Percentiles rank a stretch among this genome's conserved stretches.
phyloP scores from a whole-genome alignment of 2,797 vertebrate genomes.

The Oophaga sylvatica region DNA sequence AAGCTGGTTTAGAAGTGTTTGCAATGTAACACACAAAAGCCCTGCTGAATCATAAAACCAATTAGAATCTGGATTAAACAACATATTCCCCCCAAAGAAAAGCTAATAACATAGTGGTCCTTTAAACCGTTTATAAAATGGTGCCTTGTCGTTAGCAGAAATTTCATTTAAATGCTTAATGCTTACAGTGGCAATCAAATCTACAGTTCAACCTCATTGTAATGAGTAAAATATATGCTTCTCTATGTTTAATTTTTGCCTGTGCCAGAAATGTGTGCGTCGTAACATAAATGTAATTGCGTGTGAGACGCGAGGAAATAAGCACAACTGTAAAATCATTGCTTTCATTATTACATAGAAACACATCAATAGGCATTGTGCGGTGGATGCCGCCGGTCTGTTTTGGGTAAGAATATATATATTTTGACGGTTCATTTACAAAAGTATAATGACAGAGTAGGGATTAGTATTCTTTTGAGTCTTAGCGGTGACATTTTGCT shows the following conservation, averaged over 20 bases:
- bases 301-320: background rate
- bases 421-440: background rate
- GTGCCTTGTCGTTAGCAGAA: slow-evolving; percentile 7
- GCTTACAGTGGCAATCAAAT: slow-evolving; percentile 11
- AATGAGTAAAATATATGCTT: slow-evolving; percentile 12
- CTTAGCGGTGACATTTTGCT: slow-evolving; percentile 50
- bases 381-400: background rate
- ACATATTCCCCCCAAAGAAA: background rate
- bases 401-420: slow-evolving; percentile 18
- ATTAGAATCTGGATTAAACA: background rate
- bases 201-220: background rate
- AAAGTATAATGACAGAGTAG: slow-evolving; percentile 21
- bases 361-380: slow-evolving; percentile 16
- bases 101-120: slow-evolving; percentile 12
- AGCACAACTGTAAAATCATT: slow-evolving; percentile 22
- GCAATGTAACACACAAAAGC: background rate
- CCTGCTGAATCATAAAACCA: background rate
- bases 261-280: slow-evolving; percentile 14
- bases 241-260: background rate
- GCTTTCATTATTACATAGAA: slow-evolving; percentile 6
- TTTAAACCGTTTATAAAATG: slow-evolving; percentile 18
- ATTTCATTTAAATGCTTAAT: slow-evolving; percentile 31
- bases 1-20: background rate
- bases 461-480: slow-evolving; percentile 43
- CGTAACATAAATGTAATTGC: slow-evolving; percentile 25